phyloP scores from a whole-genome alignment of 1,140 invertebrate genomes.

The Brachionus paranguensis region DNA sequence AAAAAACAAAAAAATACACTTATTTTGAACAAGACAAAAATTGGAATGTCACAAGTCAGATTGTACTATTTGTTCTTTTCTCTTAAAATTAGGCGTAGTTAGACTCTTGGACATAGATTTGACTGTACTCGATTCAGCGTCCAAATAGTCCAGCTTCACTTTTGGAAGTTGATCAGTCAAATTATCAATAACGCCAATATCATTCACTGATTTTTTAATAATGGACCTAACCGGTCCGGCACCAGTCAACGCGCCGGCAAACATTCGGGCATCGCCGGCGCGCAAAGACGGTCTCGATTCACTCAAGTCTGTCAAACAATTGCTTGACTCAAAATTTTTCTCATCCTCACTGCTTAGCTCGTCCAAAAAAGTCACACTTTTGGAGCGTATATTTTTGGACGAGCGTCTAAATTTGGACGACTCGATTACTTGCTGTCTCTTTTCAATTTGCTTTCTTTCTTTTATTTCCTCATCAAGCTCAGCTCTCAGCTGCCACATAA shows the following conservation, averaged over 20 bases:
- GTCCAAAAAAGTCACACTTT: slow-evolving; percentile 36
- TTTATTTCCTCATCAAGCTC: slow-evolving; percentile 38
- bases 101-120: not conserved
- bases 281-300: not conserved
- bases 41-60: slow-evolving; percentile 1
- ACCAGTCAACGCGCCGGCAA: not conserved
- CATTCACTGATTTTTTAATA: slow-evolving; percentile 27
- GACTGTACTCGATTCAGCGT: not conserved
- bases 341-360: not conserved
- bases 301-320: not conserved
- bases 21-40: not conserved
- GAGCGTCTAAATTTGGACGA: not conserved
- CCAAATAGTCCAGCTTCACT: not conserved
- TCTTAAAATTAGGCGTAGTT: slow-evolving; percentile 9
- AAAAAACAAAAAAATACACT: not conserved
- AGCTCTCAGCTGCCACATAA: not conserved
- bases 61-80: slow-evolving; percentile 18
- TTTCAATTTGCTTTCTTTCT: not conserved
- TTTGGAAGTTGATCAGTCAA: not conserved
- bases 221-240: not conserved
- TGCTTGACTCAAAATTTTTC: not conserved
- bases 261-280: slow-evolving; percentile 5
- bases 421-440: not conserved
- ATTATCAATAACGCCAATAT: not conserved
- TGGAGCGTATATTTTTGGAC: slow-evolving; percentile 9